Conservation (phyloP, 2,797 vertebrate species). For the Pseudomugil tenellus region DNA sequence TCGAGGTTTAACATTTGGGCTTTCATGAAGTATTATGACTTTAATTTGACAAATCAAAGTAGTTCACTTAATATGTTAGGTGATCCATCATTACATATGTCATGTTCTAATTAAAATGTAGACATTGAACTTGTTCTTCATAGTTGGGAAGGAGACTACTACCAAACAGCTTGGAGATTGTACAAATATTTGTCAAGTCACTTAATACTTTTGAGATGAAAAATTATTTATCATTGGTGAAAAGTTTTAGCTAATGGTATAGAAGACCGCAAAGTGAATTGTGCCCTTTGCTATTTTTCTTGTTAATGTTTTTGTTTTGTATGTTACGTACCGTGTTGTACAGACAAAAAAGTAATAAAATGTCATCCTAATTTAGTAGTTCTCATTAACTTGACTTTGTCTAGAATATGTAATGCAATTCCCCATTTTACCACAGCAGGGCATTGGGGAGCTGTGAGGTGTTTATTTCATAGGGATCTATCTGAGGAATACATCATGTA, state of each 20-base stretch:
- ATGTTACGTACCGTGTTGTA: conserved; percentile 75
- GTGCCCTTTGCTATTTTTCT: conserved; percentile 65
- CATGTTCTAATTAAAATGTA: conserved; percentile 40
- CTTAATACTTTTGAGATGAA: conserved; percentile 41
- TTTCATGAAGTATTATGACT: conserved; percentile 40
- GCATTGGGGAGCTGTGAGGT: conserved; percentile 58
- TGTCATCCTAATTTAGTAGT: conserved; percentile 44
- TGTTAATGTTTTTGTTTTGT: conserved; percentile 69
- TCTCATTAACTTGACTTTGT: background rate
- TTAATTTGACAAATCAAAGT: conserved; percentile 49
- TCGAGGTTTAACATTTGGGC: conserved; percentile 53
- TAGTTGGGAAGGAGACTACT: conserved; percentile 29
- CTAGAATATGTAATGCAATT: conserved; percentile 47
- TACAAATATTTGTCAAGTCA: conserved; percentile 60
- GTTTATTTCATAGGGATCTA: background rate
- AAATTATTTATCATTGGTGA: conserved; percentile 41
- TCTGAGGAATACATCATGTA: conserved; percentile 2
- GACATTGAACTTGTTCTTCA: conserved; percentile 38
- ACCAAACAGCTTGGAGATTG: conserved; percentile 59
- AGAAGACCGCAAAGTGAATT: conserved; percentile 47
- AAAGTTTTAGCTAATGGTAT: conserved; percentile 35
- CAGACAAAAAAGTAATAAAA: conserved; percentile 80
- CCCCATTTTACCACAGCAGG: conserved; percentile 67
- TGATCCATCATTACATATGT: conserved; percentile 31
- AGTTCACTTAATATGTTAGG: conserved; percentile 16